Evolutionary conservation across 64 coral and sea anemone genomes (phyloP), one percentile per base, ranked within the genome.

Genomic region (Dendrophyllia cribrosa): DNA sequence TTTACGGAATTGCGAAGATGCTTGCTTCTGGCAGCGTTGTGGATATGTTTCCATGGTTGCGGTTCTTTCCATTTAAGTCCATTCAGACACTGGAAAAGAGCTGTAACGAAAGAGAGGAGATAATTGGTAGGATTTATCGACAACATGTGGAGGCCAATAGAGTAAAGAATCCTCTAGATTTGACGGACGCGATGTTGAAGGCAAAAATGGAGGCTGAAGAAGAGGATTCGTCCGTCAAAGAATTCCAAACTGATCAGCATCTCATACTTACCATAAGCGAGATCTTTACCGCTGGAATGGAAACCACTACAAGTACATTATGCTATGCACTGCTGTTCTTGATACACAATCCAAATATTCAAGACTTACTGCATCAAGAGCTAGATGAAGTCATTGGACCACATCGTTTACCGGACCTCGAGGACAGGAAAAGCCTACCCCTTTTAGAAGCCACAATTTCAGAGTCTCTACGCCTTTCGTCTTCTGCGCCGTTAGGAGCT

Each of bases 121-220:
- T 92, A 11, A 25, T 96, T 43, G 77, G 68, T 51, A 69, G 55
- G 13, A 92, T 83, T 48, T 96, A 88, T 51, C 48, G 74, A 20
- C 76, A 96, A 34, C 94, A 92, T 24, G 58, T 83, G 7, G 46
- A 75, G 62, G 91, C 76, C 0, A 88, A 92, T 63, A 78, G 91
- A 34, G 53, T 77, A 5, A 67, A 75, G 12, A 82, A 88, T 64
- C 87, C 91, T 34, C 84, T 69, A 25, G 94, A 92, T 43, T 75
- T 76, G 61, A 88, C 89, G 21, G 94, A 96, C 44, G 68, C 89
- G 1, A 43, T 96, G 16, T 44, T 92, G 2, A 96, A 96, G 22
- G 66, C 89, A 3, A 96, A 88, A 43, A 62, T 48, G 45, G 75
- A 96, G 25, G 74, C 86, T 15, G 72, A 84, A 67, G 59, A 82